These are phyloP conservation scores for Leucophenga montana DNA, from an alignment of 2,888 invertebrate species.

Conservation along the genomic window DNA sequence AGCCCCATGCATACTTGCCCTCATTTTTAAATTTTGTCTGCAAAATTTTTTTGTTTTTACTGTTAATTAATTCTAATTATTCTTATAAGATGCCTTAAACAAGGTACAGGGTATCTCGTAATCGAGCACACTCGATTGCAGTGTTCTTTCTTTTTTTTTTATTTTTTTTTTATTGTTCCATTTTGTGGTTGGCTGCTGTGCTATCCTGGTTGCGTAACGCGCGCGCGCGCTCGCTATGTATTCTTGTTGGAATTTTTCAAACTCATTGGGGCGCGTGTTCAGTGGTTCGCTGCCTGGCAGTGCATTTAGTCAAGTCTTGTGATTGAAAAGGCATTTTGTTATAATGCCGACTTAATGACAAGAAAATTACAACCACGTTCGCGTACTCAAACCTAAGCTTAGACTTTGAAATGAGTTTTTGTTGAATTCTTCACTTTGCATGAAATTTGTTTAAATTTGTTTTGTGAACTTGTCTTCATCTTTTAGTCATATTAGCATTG, in stretches of 20 bases:
- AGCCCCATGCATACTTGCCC: too few relatives aligned
- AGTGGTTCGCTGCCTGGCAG: slow-evolving; percentile 29
- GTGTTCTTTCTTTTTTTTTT: slow-evolving; percentile 6
- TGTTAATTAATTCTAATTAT: too few relatives aligned
- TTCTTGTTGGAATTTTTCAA: slow-evolving; percentile 59
- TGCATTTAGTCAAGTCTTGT: slow-evolving; percentile 60
- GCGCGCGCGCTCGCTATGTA: slow-evolving; percentile 51
- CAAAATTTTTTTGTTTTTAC: too few relatives aligned
- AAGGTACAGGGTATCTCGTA: too few relatives aligned
- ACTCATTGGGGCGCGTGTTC: slow-evolving; percentile 51
- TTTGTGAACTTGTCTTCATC: background rate
- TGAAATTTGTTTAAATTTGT: slow-evolving; percentile 11
- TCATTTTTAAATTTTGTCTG: too few relatives aligned
- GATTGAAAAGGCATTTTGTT: slow-evolving; percentile 69
- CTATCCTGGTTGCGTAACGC: slow-evolving; percentile 17
- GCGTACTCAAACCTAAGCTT: background rate
- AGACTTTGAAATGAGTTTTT: background rate
- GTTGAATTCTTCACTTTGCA: background rate
- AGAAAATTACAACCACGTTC: slow-evolving; percentile 62
- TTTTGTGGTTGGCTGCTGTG: slow-evolving; percentile 41
- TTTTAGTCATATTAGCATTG: background rate
- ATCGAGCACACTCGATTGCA: too few relatives aligned
- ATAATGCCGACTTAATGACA: slow-evolving; percentile 69
- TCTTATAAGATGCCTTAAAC: too few relatives aligned
- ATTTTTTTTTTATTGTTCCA: slow-evolving; percentile 33